These are phyloP conservation scores for Dinoponera quadriceps DNA, from an alignment of 1,140 invertebrate genomes.

Conservation along the genomic window DNA sequence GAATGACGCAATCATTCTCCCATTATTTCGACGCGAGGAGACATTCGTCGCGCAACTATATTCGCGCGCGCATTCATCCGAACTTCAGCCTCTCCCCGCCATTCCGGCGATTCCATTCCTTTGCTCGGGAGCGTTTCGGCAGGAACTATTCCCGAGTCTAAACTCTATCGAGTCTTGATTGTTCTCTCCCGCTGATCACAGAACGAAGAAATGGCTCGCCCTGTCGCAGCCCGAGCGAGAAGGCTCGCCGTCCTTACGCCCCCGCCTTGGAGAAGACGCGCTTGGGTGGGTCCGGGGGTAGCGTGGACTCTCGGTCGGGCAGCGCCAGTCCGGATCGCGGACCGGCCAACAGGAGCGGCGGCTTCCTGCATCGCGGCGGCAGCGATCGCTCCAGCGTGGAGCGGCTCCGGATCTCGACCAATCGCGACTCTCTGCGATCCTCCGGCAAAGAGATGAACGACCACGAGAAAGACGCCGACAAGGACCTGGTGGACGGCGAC, in stretches of 20 bases:
- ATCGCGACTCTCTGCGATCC: conserved; percentile 77
- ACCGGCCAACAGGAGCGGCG: conserved; percentile 60
- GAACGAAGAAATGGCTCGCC: conserved; percentile 81
- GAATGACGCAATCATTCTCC: too few species aligned
- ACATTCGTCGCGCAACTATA: background rate
- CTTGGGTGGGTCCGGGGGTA: conserved; percentile 82
- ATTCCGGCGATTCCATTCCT: too few species aligned
- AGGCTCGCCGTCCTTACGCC: conserved; percentile 78
- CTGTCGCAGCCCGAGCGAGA: conserved; percentile 81
- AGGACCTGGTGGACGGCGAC: conserved; percentile 82
- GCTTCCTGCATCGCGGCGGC: conserved; percentile 77
- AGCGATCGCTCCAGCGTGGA: conserved; percentile 81
- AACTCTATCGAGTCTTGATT: background rate
- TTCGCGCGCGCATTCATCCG: background rate
- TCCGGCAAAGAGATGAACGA: conserved; percentile 80
- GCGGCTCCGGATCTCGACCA: conserved; percentile 81
- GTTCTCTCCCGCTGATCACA: conserved; percentile 41
- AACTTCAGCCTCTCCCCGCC: background rate
- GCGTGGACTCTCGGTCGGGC: conserved; percentile 82
- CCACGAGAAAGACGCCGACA: conserved; percentile 76
- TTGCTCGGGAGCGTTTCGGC: too few species aligned
- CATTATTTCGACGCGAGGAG: background rate
- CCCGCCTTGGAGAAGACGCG: conserved; percentile 82
- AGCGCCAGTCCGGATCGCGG: conserved; percentile 83
- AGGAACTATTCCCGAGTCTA: too few species aligned